These are phyloP conservation scores for Phylloscopus trochiloides DNA, from an alignment of 2,113 vertebrate genomes.

Conservation along the genomic window DNA sequence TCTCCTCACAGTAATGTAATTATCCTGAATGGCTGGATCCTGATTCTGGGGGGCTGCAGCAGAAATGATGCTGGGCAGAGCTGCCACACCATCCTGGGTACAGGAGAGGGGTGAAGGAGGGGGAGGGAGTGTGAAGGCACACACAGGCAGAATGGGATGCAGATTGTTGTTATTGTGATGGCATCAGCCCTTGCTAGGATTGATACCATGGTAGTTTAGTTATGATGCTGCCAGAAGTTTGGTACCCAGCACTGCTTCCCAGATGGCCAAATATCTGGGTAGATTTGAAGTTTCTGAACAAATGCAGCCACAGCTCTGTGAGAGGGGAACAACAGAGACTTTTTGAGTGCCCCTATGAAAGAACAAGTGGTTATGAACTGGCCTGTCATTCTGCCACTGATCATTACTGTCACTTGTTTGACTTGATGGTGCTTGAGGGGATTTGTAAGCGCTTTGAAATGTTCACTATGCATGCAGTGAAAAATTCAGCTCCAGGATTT, in stretches of 20 bases:
- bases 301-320: not conserved
- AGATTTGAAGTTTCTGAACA: not conserved
- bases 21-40: not conserved
- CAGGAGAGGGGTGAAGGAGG: not conserved
- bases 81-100: not conserved
- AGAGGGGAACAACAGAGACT: not conserved
- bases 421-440: not conserved
- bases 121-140: not conserved
- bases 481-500: not conserved
- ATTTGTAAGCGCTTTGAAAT: not conserved
- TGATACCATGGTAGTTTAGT: not conserved
- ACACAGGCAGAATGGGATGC: not conserved
- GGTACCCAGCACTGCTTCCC: not conserved
- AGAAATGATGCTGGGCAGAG: not conserved
- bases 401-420: constrained; percentile 1
- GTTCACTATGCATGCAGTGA: not conserved
- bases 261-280: not conserved
- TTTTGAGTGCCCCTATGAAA: not conserved
- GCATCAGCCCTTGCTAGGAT: not conserved
- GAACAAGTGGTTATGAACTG: constrained; percentile 13
- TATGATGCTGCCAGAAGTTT: not conserved
- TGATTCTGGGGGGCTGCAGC: not conserved
- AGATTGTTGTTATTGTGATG: not conserved
- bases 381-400: constrained; percentile 25
- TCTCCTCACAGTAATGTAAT: not conserved